Evolutionary conservation across 2,888 invertebrate species (phyloP), one percentile per base, ranked within the genome.

Genomic region (Lochmaea crataegi): DNA sequence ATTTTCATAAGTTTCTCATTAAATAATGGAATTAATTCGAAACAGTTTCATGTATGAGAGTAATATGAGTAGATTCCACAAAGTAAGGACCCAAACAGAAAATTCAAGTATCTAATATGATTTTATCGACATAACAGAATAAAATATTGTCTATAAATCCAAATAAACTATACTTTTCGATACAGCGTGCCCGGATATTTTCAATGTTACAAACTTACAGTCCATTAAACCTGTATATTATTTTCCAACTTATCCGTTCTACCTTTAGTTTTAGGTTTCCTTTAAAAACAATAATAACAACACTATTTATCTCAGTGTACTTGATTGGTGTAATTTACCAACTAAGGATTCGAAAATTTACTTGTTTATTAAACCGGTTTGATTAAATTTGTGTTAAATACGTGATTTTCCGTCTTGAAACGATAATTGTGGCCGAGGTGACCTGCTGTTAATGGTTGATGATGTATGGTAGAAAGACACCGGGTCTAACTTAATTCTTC

Each of bases 381-480:
- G 10, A 41, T 5, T 41, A 18, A 16, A 32, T 61, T 22, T 26
- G 26, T 58, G 26, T 26, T 18, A 16, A 42, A 63, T 14, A 42
- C 12, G 38, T 42, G 41, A 7, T 42, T 42, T 63, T 41, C 11
- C 12, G n/a, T 42, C 42, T 63, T 63, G 12, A 41, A 41, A 42
- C 16, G 41, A 63, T 18, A 18, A 63, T 32, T 12, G 10, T 63
- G 61, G 38, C 16, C 16, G 61, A 61, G 61, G 18, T 61, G 61
- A 63, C 16, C 61, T 63, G 41, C 41, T 61, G 61, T 42, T 63
- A 18, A 63, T 63, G 41, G 61, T 60, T n/a, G n/a, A 60, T 32
- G 12, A 2, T 38, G 60, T 32, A 32, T 32, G 9, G 60, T 11
- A 63, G 61, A 63, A 41, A 42, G 61, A 63, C 61, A 42, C 61